These are phyloP conservation scores for Nomia melanderi DNA, from an alignment of 1,140 invertebrate species.

Conservation along the genomic window DNA sequence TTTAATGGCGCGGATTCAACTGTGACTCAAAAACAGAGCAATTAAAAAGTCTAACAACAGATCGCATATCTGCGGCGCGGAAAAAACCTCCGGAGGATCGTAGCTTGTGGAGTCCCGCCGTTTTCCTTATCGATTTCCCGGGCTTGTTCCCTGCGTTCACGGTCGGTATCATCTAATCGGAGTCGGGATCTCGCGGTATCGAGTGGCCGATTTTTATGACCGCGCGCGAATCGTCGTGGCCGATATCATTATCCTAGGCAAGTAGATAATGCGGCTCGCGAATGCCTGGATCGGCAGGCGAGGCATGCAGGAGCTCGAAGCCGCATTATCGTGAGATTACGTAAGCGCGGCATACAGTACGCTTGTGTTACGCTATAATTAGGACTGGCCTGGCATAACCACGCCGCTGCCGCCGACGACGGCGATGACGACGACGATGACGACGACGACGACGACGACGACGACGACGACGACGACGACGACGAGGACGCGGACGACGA, in stretches of 20 bases:
- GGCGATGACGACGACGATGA: not conserved
- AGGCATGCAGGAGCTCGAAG: conserved; percentile 66
- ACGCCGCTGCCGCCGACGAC: not conserved
- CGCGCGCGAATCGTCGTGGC: conserved; percentile 34
- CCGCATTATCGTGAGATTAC: conserved; percentile 71
- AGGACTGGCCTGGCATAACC: conserved; percentile 66
- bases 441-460: not conserved
- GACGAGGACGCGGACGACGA: not conserved
- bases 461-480: not conserved
- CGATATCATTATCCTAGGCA: conserved; percentile 54
- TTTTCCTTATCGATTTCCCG: conserved; percentile 3
- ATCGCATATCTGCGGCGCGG: too few relatives aligned
- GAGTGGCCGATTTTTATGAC: conserved; percentile 1
- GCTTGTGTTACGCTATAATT: conserved; percentile 74
- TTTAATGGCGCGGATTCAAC: too few relatives aligned
- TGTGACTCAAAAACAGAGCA: too few relatives aligned
- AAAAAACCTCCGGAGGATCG: not conserved
- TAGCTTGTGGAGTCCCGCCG: not conserved
- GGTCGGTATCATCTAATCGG: conserved; percentile 9
- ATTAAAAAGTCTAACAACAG: too few relatives aligned
- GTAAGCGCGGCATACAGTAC: conserved; percentile 69
- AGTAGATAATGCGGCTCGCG: conserved; percentile 55
- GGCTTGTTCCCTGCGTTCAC: not conserved
- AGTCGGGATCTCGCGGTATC: conserved; percentile 22
- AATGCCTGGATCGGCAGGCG: conserved; percentile 59